Evolutionary conservation across 2,888 invertebrate genomes (phyloP).

Genomic region (Megaustenia siamemsis): DNA sequence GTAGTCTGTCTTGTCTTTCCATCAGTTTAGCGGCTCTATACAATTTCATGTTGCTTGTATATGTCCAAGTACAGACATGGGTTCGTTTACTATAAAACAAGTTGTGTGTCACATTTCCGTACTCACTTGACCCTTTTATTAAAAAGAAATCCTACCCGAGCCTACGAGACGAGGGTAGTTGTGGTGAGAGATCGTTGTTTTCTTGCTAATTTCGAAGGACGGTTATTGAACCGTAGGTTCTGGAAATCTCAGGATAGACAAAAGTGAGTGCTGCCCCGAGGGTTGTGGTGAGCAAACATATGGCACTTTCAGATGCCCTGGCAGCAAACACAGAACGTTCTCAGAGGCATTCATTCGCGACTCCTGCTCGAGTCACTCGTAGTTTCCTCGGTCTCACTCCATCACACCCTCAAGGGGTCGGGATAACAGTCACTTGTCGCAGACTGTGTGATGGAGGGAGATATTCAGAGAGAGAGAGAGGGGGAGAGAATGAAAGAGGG

Average conservation of each 20-base stretch:
- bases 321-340: background rate
- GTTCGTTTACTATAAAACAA: too few species aligned
- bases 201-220: background rate
- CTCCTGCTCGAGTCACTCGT: background rate
- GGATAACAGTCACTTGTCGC: background rate
- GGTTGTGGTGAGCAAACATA: background rate
- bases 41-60: too few species aligned
- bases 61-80: too few species aligned
- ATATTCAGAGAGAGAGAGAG: slow-evolving; percentile 21
- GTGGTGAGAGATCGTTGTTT: background rate
- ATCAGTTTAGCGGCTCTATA: too few species aligned
- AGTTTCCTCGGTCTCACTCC: background rate
- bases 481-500: background rate
- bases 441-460: background rate
- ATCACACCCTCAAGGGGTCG: background rate
- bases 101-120: too few species aligned
- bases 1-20: too few species aligned
- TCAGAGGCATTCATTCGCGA: background rate
- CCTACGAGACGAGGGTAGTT: too few species aligned
- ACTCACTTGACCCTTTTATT: too few species aligned
- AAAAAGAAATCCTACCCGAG: too few species aligned
- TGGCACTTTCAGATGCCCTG: background rate
- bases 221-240: background rate
- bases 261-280: background rate
- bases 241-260: background rate